phyloP scores from a whole-genome alignment of 2,797 vertebrate species.

The Diplodus puntazzo region DNA sequence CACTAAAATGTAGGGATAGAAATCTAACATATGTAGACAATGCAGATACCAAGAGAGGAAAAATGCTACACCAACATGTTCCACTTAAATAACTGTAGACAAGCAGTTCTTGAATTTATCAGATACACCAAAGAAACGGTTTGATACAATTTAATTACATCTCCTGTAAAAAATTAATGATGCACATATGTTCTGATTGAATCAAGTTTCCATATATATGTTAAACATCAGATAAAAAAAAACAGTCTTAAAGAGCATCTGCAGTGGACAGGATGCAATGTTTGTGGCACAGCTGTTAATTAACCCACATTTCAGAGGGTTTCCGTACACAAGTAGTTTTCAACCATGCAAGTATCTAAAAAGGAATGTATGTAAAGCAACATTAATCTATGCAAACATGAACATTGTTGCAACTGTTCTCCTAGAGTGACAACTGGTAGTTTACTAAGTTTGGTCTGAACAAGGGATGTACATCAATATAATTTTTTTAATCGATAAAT shows the following conservation, averaged over 20 bases:
- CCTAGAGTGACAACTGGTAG: neutral
- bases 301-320: neutral
- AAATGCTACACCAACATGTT: constrained; percentile 2
- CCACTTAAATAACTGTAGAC: neutral
- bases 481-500: neutral
- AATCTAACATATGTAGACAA: neutral
- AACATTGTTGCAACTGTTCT: constrained; percentile 16
- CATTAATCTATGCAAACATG: constrained; percentile 66
- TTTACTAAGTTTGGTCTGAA: neutral
- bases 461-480: neutral
- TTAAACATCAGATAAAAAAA: constrained; percentile 11
- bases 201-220: neutral
- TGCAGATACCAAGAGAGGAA: neutral
- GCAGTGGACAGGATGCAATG: neutral
- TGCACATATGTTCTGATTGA: constrained; percentile 6
- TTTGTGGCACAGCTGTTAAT: neutral
- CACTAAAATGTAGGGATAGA: neutral
- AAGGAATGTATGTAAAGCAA: constrained; percentile 29
- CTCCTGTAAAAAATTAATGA: neutral
- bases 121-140: constrained; percentile 53
- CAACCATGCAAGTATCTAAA: constrained; percentile 8
- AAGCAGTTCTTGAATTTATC: constrained; percentile 18
- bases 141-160: constrained; percentile 10
- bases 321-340: neutral
- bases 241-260: neutral